Conservation (phyloP, 2,113 vertebrate species). For the Albula goreensis region DNA sequence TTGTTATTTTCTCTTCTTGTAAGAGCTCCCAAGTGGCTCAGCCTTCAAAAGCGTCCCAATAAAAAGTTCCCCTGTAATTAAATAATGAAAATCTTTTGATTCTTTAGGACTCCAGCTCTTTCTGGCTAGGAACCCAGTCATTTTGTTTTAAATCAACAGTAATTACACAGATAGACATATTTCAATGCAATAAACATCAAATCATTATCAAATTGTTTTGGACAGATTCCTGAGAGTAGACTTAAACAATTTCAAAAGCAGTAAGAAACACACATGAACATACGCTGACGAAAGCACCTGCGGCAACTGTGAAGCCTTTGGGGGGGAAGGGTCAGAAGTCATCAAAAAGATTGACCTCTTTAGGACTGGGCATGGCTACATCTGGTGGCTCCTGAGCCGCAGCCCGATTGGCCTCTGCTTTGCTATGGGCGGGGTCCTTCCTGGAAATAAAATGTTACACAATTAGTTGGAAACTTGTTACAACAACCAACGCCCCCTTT, state of each 20-base stretch:
- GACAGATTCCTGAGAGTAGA: background rate
- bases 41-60: too few species aligned
- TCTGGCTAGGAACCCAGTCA: background rate
- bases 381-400: constrained; percentile 59
- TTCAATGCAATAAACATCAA: background rate
- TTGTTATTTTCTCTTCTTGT: background rate
- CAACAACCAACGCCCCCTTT: too few species aligned
- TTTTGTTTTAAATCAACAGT: background rate
- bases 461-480: too few species aligned
- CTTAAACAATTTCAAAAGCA: background rate
- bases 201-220: background rate
- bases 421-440: constrained; percentile 38
- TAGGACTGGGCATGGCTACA: constrained; percentile 61
- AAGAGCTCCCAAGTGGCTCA: too few species aligned
- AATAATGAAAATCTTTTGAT: background rate
- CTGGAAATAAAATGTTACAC: constrained; percentile 51
- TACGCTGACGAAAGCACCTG: background rate
- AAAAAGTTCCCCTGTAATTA: background rate
- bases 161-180: background rate
- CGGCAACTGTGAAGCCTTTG: too few species aligned
- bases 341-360: constrained; percentile 65
- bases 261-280: background rate
- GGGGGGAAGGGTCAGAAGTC: constrained; percentile 50
- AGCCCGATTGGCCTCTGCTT: constrained; percentile 17
- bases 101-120: background rate